Base-by-base conservation (phyloP, 2,797 vertebrate genomes). In the Psittacula derbiana region DNA sequence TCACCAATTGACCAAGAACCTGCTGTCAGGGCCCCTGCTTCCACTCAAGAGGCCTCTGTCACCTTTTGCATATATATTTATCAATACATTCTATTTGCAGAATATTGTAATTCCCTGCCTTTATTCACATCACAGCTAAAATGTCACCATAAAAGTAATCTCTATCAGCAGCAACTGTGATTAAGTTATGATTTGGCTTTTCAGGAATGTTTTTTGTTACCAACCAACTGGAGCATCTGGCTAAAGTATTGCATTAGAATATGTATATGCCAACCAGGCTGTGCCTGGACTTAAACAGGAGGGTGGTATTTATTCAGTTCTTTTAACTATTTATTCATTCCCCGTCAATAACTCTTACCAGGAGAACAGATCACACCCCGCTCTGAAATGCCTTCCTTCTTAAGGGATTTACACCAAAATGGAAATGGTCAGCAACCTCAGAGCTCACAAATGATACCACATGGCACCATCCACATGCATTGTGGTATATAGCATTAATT, bases 251-350 rank as follows among this genome's bases (percentile, higher is more conserved):
- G 23, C 78, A 93, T 95, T 96, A 92, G 85, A 94, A 90, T 87
- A 74, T 69, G 36, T 65, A 85, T 75, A 49, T 92, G 90, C 64
- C 62, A 92, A 83, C 40, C 18, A 3, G 80, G 72, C 71, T 93
- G 91, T 92, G 88, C 71, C 70, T 86, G 83, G 90, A 83, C 75
- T 94, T 96, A 92, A 82, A 94, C 64, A 75, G 65, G 62, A 96
- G 81, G 57, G 66, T 80, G 78, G 47, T 85, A 96, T 97, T 97
- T 95, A 97, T 96, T 94, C 91, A 88, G 55, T 75, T 95, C 81
- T 95, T 96, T 91, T 80, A 86, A 90, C 69, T 91, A 94, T 95
- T 97, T 94, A 93, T 97, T 96, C 87, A 96, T 94, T 97, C 86
- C 86, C 40, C 79, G 92, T 94, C 97, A 96, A 92, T 96, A 94